phyloP scores from a whole-genome alignment of 2,888 invertebrate genomes.

The Orthosia cruda region DNA sequence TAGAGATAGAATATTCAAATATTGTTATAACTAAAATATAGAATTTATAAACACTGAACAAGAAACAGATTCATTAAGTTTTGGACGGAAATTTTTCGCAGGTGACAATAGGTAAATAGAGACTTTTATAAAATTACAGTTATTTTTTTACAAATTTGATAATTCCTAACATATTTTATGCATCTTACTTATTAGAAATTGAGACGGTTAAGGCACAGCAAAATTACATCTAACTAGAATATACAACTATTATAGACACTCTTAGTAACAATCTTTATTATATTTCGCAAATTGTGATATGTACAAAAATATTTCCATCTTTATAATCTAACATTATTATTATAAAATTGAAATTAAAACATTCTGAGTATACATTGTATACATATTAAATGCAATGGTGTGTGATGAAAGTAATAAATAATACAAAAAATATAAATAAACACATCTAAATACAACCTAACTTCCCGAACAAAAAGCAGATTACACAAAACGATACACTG shows the following conservation, averaged over 20 bases:
- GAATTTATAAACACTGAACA: constrained; percentile 57
- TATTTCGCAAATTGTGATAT: constrained; percentile 90
- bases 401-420: constrained; percentile 73
- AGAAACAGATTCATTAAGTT: constrained; percentile 70
- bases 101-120: constrained; percentile 81
- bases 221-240: constrained; percentile 89
- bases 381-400: constrained; percentile 69
- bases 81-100: constrained; percentile 77
- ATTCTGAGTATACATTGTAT: constrained; percentile 57
- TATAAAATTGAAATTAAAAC: constrained; percentile 63
- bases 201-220: constrained; percentile 92
- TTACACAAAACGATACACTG: constrained; percentile 66
- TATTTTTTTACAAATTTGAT: constrained; percentile 85
- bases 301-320: constrained; percentile 91
- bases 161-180: constrained; percentile 81
- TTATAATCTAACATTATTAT: constrained; percentile 80
- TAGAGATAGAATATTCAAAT: constrained; percentile 59
- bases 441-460: constrained; percentile 64
- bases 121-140: constrained; percentile 85
- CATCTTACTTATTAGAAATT: constrained; percentile 89
- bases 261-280: constrained; percentile 87
- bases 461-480: constrained; percentile 58
- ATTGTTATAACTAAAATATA: constrained; percentile 61
- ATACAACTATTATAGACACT: constrained; percentile 85
- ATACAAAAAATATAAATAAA: constrained; percentile 68